Evolutionary conservation across 2,113 vertebrate species (phyloP).

Genomic region (Ia io): DNA sequence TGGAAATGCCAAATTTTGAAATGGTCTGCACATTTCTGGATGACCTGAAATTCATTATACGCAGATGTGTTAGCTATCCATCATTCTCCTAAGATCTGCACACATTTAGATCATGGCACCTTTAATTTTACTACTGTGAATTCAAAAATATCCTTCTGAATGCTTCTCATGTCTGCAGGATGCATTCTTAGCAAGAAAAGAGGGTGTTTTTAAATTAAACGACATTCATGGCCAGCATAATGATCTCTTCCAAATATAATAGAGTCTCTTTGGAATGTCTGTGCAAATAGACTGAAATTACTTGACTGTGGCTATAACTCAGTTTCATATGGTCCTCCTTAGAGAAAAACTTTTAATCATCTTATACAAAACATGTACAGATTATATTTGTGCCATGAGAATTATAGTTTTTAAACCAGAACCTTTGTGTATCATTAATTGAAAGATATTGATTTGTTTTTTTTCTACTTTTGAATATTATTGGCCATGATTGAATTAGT

Average conservation of each 20-base stretch:
- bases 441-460: not conserved
- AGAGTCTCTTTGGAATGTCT: slow-evolving; percentile 7
- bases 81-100: slow-evolving; percentile 57
- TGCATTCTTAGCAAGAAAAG: slow-evolving; percentile 9
- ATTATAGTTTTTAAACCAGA: not conserved
- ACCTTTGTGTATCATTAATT: not conserved
- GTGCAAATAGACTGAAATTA: not conserved
- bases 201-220: slow-evolving; percentile 51
- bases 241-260: slow-evolving; percentile 26
- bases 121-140: slow-evolving; percentile 67
- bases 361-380: not conserved
- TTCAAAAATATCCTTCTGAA: slow-evolving; percentile 52
- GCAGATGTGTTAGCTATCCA: slow-evolving; percentile 40
- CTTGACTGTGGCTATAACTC: not conserved
- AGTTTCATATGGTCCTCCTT: not conserved
- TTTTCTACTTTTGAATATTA: not conserved
- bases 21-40: slow-evolving; percentile 9
- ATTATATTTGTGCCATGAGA: not conserved
- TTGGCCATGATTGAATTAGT: not conserved
- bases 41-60: slow-evolving; percentile 62
- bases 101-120: slow-evolving; percentile 55
- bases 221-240: slow-evolving; percentile 42
- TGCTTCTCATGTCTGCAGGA: not conserved
- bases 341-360: not conserved
- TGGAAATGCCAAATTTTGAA: slow-evolving; percentile 27